Evolutionary conservation across 1,140 invertebrate genomes (phyloP), one percentile per base, ranked within the genome.

Genomic region (Muscidifurax raptorellus): DNA sequence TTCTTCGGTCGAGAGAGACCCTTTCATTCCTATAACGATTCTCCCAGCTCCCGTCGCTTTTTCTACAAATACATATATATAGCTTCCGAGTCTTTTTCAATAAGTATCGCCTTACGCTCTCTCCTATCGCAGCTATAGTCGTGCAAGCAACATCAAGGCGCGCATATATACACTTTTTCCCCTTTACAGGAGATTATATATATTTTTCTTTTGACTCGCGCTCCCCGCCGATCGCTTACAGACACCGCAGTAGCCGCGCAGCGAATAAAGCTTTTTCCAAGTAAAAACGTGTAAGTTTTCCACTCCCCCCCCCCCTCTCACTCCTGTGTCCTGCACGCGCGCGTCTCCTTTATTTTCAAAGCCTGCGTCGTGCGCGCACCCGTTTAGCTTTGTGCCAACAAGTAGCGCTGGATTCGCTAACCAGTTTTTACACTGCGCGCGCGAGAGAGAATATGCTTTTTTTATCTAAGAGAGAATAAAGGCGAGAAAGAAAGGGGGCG

Each of bases 401-500:
- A 69, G 52, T 75, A 71, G 80, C 47, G 36, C 28, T 80, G 81
- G 76, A 47, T 30, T 64, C 15, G 59, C 7, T 2, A 59, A 82
- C 40, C 74, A 40, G 79, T 36, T 81, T 84, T 82, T 82, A 13
- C 80, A 18, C 40, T 52, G 77, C 52, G 36, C 36, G 7, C 36
- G 36, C 36, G 7, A 10, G 7, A 5, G 25, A 66, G 22, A 32
- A 18, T 30, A 3, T 71, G 22, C 28, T 85, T n/a, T 67, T 74
- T n/a, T 74, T 80, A n/a, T 76, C 69, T 30, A 79, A 32, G 36
- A 27, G 27, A 83, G 80, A 40, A 69, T 47, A 80, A 78, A 13
- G 69, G 79, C 32, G 76, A 80, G 15, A 87, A 79, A 79, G 77
- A 79, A 66, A 66, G 30, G 77, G 77, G 52, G 76, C 59, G 77